Evolutionary conservation across 2,113 vertebrate species (phyloP).

Genomic region (Hippolais icterina): DNA sequence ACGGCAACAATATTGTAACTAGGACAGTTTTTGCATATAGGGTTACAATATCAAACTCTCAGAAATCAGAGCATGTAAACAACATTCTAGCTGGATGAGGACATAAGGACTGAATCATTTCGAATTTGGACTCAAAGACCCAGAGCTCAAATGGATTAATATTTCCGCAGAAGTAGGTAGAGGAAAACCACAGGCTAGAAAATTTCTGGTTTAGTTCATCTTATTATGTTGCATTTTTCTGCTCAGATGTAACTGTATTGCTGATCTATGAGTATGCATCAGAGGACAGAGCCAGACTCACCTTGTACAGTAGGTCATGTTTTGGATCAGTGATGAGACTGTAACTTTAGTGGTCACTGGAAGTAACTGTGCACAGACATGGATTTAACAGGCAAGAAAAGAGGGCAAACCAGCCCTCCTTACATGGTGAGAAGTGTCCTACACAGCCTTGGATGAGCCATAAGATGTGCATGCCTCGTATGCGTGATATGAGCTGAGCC

Average conservation of each 20-base stretch:
- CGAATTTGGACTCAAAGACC: neutral
- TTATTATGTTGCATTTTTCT: neutral
- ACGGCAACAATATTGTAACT: neutral
- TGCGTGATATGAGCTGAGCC: neutral
- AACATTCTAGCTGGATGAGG: neutral
- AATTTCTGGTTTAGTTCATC: neutral
- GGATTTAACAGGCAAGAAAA: neutral
- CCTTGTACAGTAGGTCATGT: neutral
- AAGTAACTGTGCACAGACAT: neutral
- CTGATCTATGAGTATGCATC: neutral
- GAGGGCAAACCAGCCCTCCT: neutral
- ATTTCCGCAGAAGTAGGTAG: neutral
- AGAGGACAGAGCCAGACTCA: neutral
- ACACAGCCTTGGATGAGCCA: neutral
- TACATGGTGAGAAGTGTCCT: neutral
- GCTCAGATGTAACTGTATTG: neutral
- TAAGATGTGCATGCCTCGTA: neutral
- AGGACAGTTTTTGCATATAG: constrained; percentile 55
- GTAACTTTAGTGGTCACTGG: neutral
- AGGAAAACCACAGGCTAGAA: neutral
- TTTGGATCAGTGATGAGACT: neutral
- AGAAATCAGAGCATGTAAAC: constrained; percentile 19
- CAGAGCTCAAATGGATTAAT: neutral
- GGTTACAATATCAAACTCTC: constrained; percentile 5
- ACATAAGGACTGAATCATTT: neutral